phyloP scores from a whole-genome alignment of 2,113 vertebrate species.

The Campylomormyrus numenius region DNA sequence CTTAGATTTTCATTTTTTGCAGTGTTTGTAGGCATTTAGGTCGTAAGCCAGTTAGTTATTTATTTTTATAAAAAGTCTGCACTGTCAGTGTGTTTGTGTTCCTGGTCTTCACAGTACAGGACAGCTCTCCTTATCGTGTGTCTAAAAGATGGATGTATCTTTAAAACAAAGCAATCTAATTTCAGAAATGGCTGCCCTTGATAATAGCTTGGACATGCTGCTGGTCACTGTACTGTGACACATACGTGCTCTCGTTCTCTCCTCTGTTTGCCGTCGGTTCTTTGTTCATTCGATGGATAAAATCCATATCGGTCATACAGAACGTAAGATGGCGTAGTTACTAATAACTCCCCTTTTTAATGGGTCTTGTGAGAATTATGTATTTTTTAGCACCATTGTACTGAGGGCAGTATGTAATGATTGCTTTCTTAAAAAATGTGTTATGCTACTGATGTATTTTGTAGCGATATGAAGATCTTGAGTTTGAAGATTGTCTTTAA shows the following conservation, averaged over 20 bases:
- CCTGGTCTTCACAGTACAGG: background rate
- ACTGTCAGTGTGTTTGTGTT: background rate
- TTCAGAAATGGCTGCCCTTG: background rate
- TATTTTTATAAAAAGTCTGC: background rate
- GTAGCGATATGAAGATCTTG: background rate
- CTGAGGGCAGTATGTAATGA: background rate
- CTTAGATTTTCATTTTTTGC: too few relatives aligned
- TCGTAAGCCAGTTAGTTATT: background rate
- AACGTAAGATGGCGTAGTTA: background rate
- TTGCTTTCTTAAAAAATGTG: background rate
- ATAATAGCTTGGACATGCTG: background rate
- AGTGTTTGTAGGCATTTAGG: background rate
- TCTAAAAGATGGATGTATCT: slow-evolving; percentile 6
- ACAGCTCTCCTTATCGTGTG: background rate
- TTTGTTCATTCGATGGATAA: background rate
- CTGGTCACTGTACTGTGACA: background rate
- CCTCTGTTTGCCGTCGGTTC: background rate
- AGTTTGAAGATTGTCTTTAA: background rate
- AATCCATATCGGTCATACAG: background rate
- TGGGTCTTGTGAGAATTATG: background rate
- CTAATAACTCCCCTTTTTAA: background rate
- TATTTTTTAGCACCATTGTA: background rate
- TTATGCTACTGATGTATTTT: background rate
- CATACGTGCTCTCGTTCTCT: background rate
- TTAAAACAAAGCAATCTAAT: background rate